Conservation (phyloP, 1,140 invertebrate species). For the Oscheius sp. region DNA sequence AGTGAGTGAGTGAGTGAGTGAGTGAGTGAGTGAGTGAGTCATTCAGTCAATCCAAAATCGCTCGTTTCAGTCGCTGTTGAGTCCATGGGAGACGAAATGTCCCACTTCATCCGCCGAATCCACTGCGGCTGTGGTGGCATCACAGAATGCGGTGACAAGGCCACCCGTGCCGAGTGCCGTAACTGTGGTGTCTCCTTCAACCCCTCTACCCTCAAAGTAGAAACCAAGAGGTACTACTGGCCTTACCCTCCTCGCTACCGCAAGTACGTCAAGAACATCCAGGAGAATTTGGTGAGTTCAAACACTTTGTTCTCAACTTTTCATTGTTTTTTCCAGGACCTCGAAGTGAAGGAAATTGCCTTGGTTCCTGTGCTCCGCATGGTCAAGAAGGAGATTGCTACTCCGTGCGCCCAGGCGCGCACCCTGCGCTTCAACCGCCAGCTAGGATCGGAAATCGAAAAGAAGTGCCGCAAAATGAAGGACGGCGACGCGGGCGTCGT, state of each 20-base stretch:
- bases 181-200: conserved; percentile 22
- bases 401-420: conserved; percentile 19
- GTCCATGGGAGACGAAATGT: not conserved
- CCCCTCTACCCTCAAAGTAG: conserved; percentile 4
- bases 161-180: conserved; percentile 6
- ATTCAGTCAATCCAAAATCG: not conserved
- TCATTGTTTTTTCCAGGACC: not conserved
- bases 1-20: too few species aligned
- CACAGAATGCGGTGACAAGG: conserved; percentile 8
- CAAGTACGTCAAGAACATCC: not conserved
- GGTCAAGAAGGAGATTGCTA: conserved; percentile 32
- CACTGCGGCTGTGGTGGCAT: conserved; percentile 19
- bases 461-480: conserved; percentile 25
- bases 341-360: conserved; percentile 4
- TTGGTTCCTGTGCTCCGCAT: not conserved
- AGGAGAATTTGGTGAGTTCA: not conserved
- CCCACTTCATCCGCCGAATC: conserved; percentile 12
- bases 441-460: conserved; percentile 22
- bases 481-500: conserved; percentile 15
- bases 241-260: not conserved
- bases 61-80: not conserved
- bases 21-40: too few species aligned
- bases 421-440: conserved; percentile 9
- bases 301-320: not conserved
- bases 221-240: not conserved